Percentiles rank a stretch among this genome's conserved stretches.
These are phyloP conservation scores for Luidia sarsii DNA, from an alignment of 53 echinoderm and acorn worm species.

Conservation along the genomic window DNA sequence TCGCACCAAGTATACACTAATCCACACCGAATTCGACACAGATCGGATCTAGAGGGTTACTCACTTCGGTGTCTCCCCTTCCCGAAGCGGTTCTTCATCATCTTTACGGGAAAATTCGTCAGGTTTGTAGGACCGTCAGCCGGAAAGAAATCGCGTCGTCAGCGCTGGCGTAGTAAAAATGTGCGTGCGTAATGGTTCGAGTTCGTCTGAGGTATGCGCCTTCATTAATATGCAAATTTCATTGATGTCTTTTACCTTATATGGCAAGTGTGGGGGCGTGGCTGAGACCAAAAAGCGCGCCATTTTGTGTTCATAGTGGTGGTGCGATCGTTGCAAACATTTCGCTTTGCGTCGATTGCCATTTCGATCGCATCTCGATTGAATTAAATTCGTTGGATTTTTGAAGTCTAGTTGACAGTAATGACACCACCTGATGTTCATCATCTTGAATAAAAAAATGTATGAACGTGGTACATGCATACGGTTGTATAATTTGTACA, in stretches of 20 bases:
- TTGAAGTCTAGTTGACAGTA: no score
- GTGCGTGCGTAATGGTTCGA: conserved; percentile 15
- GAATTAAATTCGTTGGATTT: no score
- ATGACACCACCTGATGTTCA: no score
- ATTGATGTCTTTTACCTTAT: conserved; percentile 50
- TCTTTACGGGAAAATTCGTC: conserved; percentile 35
- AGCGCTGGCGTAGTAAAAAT: conserved; percentile 50
- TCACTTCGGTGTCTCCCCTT: conserved; percentile 67
- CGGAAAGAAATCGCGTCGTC: conserved; percentile 6
- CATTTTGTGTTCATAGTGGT: not conserved
- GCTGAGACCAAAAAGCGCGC: conserved; percentile 55
- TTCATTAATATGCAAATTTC: conserved; percentile 60
- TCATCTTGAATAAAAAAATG: no score
- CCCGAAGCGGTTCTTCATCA: conserved; percentile 77
- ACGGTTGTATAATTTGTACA: no score
- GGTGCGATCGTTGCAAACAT: no score
- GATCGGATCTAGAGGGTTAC: conserved; percentile 40
- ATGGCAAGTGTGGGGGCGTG: conserved; percentile 55
- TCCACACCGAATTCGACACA: not conserved
- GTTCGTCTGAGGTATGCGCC: conserved; percentile 37
- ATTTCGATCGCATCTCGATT: no score
- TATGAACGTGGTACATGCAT: no score
- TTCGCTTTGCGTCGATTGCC: no score
- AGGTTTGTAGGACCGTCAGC: not conserved
- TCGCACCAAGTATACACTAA: conserved; percentile 1